Evolutionary conservation across 2,113 vertebrate genomes (phyloP), one percentile per base, ranked within the genome.

Genomic region (Phaethornis superciliosus): DNA sequence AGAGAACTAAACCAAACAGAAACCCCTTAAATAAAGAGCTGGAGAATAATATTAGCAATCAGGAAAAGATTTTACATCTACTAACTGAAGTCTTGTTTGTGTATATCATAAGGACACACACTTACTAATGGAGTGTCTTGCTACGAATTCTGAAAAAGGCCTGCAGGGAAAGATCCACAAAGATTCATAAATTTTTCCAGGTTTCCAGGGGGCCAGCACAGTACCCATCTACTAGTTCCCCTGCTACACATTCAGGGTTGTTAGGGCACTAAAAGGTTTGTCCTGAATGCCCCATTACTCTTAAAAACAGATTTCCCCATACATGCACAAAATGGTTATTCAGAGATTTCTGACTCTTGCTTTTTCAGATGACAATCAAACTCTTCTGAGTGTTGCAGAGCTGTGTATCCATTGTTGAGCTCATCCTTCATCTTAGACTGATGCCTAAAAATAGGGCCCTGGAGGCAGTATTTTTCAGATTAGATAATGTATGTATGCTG

Each of bases 351-450:
- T 76, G 44, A 20, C 30, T 89, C 55, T 77, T 89, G 35, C 30
- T 68, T 8, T 71, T 18, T 88, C 42, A 60, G 56, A 22, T 94
- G 77, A 44, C 37, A 86, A 46, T 67, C 55, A 67, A 15, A 60
- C 33, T 84, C 37, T 28, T 63, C 40, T 47, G n/a, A 40, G 40
- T 68, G 28, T 67, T 87, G 58, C 65, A 47, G 47, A 59, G 18
- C 23, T 68, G 7, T 0, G 0, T 44, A 62, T 40, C 27, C 63
- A 81, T 72, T 77, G n/a, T 90, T 0, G 0, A 78, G 33, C 37
- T 86, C n/a, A 60, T 89, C 44, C 33, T 84, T 78, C 32, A n/a
- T 71, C 56, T 37, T 51, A 77, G 8, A 33, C 15, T 4, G 12
- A 59, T 71, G 28, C 32, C 49, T 92, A 32, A 87, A 81, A 92